Evolutionary conservation across 2,888 invertebrate genomes (phyloP), one percentile per base, ranked within the genome.

Genomic region (Odontomyia ornata): DNA sequence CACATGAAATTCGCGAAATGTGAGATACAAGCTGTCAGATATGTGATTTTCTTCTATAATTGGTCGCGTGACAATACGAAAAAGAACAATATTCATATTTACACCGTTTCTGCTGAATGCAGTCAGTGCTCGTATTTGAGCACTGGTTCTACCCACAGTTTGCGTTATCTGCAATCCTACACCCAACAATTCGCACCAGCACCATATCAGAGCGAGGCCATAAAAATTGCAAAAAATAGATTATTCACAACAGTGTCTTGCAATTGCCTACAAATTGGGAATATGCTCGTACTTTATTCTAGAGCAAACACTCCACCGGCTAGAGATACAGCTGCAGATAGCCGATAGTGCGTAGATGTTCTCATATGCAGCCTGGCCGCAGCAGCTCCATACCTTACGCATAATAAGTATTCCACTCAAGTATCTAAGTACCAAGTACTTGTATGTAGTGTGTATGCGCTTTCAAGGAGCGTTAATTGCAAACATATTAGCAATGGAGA

Each of bases 381-480:
- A 28, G 60, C 57, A 28, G 9, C 23, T 57, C 30, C 21, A 57
- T 36, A 60, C 28, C 21, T 60, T 23, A 30, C n/a, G 27, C 11
- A 52, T 23, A 36, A 30, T 73, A 60, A 15, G 47, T 69, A 69
- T 69, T 69, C 23, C 23, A 23, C 36, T n/a, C 30, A 27, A 73
- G 73, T 43, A 60, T 57, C 60, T 60, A 72, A 28, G 72, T 72
- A 30, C 36, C 30, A 72, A 28, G 72, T 72, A 72, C 36, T 13
- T 11, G 27, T 25, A 27, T 52, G 27, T 30, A 15, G 28, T 28
- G 11, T 21, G 36, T 57, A 30, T 21, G 23, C 46, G 30, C 36
- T 57, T 73, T 73, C 73, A 73, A 73, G 36, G 57, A 57, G 73
- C 73, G 60, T 73, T 73, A 73, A 73, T 73, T 73, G 73, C 73